phyloP scores from a whole-genome alignment of 2,113 vertebrate genomes.

The Siniperca chuatsi region DNA sequence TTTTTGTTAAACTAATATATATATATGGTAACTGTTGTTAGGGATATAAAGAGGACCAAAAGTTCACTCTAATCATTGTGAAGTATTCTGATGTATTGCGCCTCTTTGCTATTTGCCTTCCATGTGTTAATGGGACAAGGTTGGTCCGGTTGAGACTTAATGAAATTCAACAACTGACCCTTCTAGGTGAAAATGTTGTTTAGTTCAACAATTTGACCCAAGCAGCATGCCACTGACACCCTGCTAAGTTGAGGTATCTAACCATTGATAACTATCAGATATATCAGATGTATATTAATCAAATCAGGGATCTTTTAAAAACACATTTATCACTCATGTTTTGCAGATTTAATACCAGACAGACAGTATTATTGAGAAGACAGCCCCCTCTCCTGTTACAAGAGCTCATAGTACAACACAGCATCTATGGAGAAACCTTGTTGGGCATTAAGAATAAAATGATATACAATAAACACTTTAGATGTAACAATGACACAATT shows the following conservation, averaged over 20 bases:
- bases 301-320: conserved; percentile 13
- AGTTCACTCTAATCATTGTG: conserved; percentile 16
- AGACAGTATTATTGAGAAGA: conserved; percentile 43
- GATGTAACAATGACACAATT: neutral
- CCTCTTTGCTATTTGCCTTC: conserved; percentile 63
- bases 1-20: conserved; percentile 1
- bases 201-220: neutral
- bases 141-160: conserved; percentile 21
- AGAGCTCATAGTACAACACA: conserved; percentile 11
- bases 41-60: conserved; percentile 6
- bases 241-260: conserved; percentile 1
- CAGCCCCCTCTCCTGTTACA: conserved; percentile 75
- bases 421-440: neutral
- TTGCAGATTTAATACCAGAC: neutral
- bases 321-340: neutral
- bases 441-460: neutral
- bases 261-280: neutral
- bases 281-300: neutral
- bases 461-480: neutral
- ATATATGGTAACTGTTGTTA: neutral
- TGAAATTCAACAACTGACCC: conserved; percentile 58
- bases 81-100: conserved; percentile 34
- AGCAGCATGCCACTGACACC: neutral
- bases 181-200: conserved; percentile 42
- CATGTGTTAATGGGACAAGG: conserved; percentile 61